phyloP scores from a whole-genome alignment of 64 coral and sea anemone genomes.

The Montipora efflorescens region DNA sequence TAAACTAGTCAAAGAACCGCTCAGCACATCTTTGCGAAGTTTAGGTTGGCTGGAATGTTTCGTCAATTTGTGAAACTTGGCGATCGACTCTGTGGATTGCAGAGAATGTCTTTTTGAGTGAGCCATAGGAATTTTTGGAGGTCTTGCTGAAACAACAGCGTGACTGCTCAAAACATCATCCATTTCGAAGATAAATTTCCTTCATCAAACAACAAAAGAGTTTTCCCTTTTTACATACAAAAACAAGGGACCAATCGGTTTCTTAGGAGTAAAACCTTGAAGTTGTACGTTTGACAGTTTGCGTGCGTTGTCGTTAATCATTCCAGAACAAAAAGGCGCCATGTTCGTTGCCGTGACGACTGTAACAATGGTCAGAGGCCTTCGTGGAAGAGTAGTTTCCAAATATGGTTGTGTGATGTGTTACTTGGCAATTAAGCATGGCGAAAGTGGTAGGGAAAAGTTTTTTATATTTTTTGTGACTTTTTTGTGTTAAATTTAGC shows the following conservation, averaged over 20 bases:
- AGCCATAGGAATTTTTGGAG: conserved; percentile 66
- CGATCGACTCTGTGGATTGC: conserved; percentile 80
- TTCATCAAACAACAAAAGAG: background rate
- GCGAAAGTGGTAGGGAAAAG: conserved; percentile 80
- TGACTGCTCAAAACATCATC: conserved; percentile 53
- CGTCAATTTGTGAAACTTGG: conserved; percentile 73
- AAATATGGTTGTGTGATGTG: conserved; percentile 61
- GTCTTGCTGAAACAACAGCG: conserved; percentile 33
- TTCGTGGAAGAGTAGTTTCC: conserved; percentile 25
- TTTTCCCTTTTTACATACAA: background rate
- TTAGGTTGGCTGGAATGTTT: conserved; percentile 85
- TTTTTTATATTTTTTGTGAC: background rate
- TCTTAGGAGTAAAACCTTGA: no score
- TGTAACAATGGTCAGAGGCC: conserved; percentile 92
- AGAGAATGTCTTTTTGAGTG: conserved; percentile 87
- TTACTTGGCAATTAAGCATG: conserved; percentile 59
- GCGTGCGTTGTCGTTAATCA: conserved; percentile 14
- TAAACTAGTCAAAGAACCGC: conserved; percentile 69
- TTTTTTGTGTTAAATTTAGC: background rate
- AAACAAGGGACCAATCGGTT: background rate
- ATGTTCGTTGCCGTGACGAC: conserved; percentile 95
- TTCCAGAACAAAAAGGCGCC: conserved; percentile 98
- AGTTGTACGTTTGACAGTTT: background rate
- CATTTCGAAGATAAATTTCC: background rate
- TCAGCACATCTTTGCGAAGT: conserved; percentile 74